Conservation (phyloP, 1,140 invertebrate species). For the Drosophila ambigua region DNA sequence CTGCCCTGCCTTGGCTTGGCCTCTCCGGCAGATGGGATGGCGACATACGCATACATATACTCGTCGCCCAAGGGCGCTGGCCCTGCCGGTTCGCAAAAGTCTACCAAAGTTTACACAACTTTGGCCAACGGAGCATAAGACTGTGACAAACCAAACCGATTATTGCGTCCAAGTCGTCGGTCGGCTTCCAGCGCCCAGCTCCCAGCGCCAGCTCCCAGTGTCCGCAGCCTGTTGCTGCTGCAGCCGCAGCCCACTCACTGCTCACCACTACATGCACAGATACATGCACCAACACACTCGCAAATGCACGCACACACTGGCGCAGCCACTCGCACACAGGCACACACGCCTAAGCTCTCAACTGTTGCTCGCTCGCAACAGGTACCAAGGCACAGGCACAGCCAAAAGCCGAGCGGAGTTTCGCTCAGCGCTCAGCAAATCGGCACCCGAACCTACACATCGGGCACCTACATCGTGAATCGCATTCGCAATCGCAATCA, state of each 20-base stretch:
- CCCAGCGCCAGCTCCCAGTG: background rate
- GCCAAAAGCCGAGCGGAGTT: constrained; percentile 2
- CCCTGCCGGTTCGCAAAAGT: background rate
- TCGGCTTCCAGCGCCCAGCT: background rate
- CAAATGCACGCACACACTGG: constrained; percentile 26
- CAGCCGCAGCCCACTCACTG: constrained; percentile 32
- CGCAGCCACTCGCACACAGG: constrained; percentile 11
- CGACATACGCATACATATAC: no score
- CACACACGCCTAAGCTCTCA: constrained; percentile 45
- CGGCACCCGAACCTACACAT: no score
- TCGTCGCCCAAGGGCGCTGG: constrained; percentile 15
- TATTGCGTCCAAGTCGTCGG: constrained; percentile 34
- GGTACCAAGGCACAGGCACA: constrained; percentile 42
- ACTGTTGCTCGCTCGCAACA: constrained; percentile 83
- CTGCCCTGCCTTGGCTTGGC: no score
- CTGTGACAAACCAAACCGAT: constrained; percentile 48
- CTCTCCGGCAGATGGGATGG: no score
- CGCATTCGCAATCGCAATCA: background rate
- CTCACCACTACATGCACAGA: constrained; percentile 1
- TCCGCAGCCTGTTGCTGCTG: constrained; percentile 66
- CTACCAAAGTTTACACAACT: constrained; percentile 32
- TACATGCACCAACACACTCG: constrained; percentile 18
- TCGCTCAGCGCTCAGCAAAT: no score
- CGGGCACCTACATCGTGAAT: background rate
- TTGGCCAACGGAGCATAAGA: constrained; percentile 36